Evolutionary conservation across 2,113 vertebrate species (phyloP).

Genomic region (Heterotis niloticus): DNA sequence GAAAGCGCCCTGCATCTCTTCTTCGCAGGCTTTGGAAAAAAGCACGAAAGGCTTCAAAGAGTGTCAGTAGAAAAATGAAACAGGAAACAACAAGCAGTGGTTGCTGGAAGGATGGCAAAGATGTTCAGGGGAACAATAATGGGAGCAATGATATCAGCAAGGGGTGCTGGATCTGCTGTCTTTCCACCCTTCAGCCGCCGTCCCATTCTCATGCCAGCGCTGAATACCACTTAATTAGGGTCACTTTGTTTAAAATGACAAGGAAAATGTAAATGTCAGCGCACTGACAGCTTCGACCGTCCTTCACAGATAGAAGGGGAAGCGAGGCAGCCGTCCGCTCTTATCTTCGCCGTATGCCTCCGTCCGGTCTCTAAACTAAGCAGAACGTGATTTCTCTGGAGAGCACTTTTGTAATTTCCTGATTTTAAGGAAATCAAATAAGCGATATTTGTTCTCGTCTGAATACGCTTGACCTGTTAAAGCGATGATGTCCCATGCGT

Average conservation of each 20-base stretch:
- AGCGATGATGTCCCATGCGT: conserved; percentile 72
- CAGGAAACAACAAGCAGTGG: background rate
- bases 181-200: conserved; percentile 80
- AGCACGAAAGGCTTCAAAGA: conserved; percentile 50
- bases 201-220: conserved; percentile 81
- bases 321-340: conserved; percentile 68
- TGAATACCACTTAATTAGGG: conserved; percentile 71
- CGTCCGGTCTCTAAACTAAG: conserved; percentile 78
- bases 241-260: conserved; percentile 90
- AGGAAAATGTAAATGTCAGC: conserved; percentile 78
- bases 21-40: background rate
- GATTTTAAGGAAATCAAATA: conserved; percentile 96
- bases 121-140: conserved; percentile 37
- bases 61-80: conserved; percentile 70
- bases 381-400: conserved; percentile 90
- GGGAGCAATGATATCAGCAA: conserved; percentile 36
- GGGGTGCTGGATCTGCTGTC: conserved; percentile 63
- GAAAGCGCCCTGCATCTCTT: background rate
- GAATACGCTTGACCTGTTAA: conserved; percentile 95
- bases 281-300: conserved; percentile 75
- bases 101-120: conserved; percentile 15
- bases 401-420: conserved; percentile 92
- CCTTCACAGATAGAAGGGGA: conserved; percentile 68
- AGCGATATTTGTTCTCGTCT: conserved; percentile 92
- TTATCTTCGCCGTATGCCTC: conserved; percentile 82